Percentiles rank a stretch among this genome's conserved stretches.
Evolutionary conservation across 1,140 invertebrate genomes (phyloP).

Genomic region (Drosophila erecta): DNA sequence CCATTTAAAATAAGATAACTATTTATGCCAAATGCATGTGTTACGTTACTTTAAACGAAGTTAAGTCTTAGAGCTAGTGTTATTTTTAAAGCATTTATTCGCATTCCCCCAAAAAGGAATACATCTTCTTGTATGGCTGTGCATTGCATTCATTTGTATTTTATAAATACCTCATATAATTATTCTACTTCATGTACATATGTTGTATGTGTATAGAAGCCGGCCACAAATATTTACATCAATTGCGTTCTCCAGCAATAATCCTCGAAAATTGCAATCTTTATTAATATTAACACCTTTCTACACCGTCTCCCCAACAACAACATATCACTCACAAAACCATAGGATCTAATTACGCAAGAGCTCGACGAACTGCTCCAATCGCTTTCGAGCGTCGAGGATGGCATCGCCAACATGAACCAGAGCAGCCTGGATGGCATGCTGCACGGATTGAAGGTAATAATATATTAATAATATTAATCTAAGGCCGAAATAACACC

Average conservation of each 20-base stretch:
- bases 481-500: constrained; percentile 10
- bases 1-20: constrained; percentile 50
- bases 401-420: constrained; percentile 88
- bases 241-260: constrained; percentile 14
- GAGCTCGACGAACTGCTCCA: constrained; percentile 88
- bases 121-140: constrained; percentile 42
- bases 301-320: constrained; percentile 51
- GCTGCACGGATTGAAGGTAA: constrained; percentile 89
- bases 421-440: constrained; percentile 89
- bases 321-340: constrained; percentile 47
- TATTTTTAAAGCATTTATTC: constrained; percentile 38
- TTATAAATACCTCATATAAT: constrained; percentile 25
- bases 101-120: constrained; percentile 11
- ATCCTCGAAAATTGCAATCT: constrained; percentile 40
- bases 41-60: constrained; percentile 30
- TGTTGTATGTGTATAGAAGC: constrained; percentile 61
- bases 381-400: constrained; percentile 88
- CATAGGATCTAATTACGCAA: constrained; percentile 88
- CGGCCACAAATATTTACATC: constrained; percentile 69
- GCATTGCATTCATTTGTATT: constrained; percentile 56
- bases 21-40: constrained; percentile 55
- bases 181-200: constrained; percentile 57
- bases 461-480: constrained; percentile 53
- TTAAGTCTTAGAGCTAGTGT: constrained; percentile 37
- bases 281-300: constrained; percentile 68